Percentiles rank a stretch among this genome's conserved stretches.
phyloP scores from a whole-genome alignment of 2,888 invertebrate species.

The Liopterus haemorrhoidalis region DNA sequence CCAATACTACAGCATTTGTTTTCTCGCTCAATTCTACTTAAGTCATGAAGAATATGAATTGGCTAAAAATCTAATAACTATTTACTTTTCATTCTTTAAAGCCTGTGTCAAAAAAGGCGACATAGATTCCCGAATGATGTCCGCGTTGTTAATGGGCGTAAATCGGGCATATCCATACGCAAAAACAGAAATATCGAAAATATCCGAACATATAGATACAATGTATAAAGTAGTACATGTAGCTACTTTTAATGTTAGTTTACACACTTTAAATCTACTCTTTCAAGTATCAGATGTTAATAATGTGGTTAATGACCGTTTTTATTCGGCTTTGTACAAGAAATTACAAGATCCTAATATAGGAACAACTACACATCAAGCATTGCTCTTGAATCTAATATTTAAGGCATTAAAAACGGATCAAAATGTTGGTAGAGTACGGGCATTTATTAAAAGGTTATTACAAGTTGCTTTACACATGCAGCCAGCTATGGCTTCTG shows the following conservation, averaged over 20 bases:
- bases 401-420: constrained; percentile 82
- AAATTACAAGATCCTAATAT: constrained; percentile 76
- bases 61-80: constrained; percentile 76
- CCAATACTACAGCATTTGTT: constrained; percentile 91
- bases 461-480: constrained; percentile 67
- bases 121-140: constrained; percentile 77
- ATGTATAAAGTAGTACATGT: constrained; percentile 77
- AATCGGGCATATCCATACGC: constrained; percentile 82
- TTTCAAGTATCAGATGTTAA: constrained; percentile 56
- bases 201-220: constrained; percentile 64
- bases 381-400: constrained; percentile 79
- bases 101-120: constrained; percentile 80
- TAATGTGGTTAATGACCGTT: constrained; percentile 57
- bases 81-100: constrained; percentile 95
- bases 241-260: constrained; percentile 64
- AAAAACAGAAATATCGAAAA: constrained; percentile 53
- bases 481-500: constrained; percentile 73
- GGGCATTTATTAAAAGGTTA: constrained; percentile 80
- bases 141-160: constrained; percentile 73
- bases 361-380: constrained; percentile 61
- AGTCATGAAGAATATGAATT: constrained; percentile 66
- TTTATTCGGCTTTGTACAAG: constrained; percentile 82
- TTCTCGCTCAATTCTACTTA: constrained; percentile 78
- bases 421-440: constrained; percentile 60
- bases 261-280: constrained; percentile 55